phyloP scores from a whole-genome alignment of 2,888 invertebrate species.

The Drepana falcataria region DNA sequence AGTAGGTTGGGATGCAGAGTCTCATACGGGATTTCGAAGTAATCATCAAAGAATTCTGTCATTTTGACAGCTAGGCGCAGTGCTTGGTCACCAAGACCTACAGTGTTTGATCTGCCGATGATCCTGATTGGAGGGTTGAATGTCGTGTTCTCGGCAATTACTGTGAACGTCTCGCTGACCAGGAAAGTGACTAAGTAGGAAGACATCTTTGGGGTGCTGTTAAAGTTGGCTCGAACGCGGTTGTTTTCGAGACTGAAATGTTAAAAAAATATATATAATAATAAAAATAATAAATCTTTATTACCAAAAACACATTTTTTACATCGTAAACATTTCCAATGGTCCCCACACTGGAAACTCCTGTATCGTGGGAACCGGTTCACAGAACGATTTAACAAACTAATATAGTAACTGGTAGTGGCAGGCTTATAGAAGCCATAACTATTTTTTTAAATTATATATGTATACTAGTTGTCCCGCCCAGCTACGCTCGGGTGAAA shows the following conservation, averaged over 20 bases:
- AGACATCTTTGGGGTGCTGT: constrained; percentile 83
- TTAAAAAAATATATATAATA: background rate
- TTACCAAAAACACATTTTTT: background rate
- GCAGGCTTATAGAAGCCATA: no score
- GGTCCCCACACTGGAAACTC: no score
- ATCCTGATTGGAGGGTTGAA: constrained; percentile 58
- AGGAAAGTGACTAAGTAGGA: constrained; percentile 92
- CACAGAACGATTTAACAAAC: no score
- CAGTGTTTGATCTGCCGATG: constrained; percentile 64
- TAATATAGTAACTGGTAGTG: no score
- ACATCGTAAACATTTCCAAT: no score
- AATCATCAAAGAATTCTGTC: constrained; percentile 58
- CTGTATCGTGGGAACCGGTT: no score
- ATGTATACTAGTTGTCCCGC: no score
- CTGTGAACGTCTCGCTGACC: constrained; percentile 74
- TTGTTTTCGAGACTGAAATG: constrained; percentile 32
- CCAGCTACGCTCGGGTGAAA: no score
- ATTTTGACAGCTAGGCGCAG: constrained; percentile 53
- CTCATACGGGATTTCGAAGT: constrained; percentile 56
- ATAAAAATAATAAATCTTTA: background rate
- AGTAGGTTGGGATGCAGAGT: constrained; percentile 48
- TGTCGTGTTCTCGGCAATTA: constrained; percentile 52
- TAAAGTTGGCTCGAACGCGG: constrained; percentile 55
- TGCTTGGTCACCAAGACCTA: constrained; percentile 46
- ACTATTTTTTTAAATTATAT: no score